phyloP scores from a whole-genome alignment of 2,888 invertebrate genomes.

The Camponotus fellah region DNA sequence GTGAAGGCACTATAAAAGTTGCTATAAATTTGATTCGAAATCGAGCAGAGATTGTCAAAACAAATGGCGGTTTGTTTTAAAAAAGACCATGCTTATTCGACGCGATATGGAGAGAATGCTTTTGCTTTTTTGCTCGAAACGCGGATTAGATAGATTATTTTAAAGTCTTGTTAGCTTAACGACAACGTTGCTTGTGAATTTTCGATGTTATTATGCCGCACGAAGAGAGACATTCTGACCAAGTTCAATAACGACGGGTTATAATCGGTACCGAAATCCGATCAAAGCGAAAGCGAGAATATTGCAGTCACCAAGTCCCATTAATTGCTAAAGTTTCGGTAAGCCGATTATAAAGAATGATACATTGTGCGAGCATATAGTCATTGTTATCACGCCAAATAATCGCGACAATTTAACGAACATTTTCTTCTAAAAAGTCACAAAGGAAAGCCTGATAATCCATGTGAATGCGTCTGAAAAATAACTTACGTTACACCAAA shows the following conservation, averaged over 20 bases:
- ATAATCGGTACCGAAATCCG: conserved; percentile 43
- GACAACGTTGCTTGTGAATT: conserved; percentile 26
- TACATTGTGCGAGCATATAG: conserved; percentile 5
- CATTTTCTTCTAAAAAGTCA: neutral
- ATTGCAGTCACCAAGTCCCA: conserved; percentile 29
- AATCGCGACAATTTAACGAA: neutral
- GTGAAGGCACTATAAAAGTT: neutral
- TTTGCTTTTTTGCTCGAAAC: neutral
- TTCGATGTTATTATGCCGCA: conserved; percentile 25
- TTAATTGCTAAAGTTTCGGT: conserved; percentile 64
- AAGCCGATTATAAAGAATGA: conserved; percentile 45
- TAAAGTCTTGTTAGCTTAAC: conserved; percentile 29
- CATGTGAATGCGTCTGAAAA: neutral
- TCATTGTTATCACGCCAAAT: conserved; percentile 12
- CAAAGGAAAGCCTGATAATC: neutral
- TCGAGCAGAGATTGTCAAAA: neutral
- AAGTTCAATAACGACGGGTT: conserved; percentile 39
- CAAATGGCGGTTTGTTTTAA: neutral
- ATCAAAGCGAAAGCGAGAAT: conserved; percentile 37
- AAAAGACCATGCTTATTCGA: neutral
- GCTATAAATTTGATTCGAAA: neutral
- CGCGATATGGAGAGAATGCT: neutral
- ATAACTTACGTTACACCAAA: neutral
- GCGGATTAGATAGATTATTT: conserved; percentile 33
- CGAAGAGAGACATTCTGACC: neutral